These are phyloP conservation scores for Oscheius sp. DNA, from an alignment of 1,140 invertebrate genomes.

Conservation along the genomic window DNA sequence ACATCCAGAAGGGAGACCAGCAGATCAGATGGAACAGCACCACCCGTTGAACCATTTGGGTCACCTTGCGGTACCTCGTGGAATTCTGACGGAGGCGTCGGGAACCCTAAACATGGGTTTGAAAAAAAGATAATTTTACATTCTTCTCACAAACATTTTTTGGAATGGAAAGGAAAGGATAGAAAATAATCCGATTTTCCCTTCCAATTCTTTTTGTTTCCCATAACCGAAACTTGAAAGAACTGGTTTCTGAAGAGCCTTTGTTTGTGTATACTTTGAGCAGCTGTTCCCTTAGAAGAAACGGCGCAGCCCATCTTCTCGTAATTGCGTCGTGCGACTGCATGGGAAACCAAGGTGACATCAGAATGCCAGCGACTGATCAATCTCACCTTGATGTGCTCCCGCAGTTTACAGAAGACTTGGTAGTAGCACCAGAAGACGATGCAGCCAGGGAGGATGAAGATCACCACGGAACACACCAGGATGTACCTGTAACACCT, in stretches of 20 bases:
- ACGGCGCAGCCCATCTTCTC: background rate
- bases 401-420: conserved; percentile 57
- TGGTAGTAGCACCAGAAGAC: conserved; percentile 60
- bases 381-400: conserved; percentile 55
- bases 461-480: conserved; percentile 57
- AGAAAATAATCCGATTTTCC: too few relatives aligned
- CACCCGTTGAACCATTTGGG: conserved; percentile 58
- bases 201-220: too few relatives aligned
- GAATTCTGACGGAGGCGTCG: conserved; percentile 21
- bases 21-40: conserved; percentile 59
- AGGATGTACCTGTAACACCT: conserved; percentile 54
- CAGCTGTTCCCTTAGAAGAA: background rate
- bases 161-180: too few relatives aligned
- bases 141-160: too few relatives aligned
- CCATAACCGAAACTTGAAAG: too few relatives aligned
- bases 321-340: conserved; percentile 1
- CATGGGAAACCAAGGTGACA: too few relatives aligned
- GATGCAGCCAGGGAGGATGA: conserved; percentile 50
- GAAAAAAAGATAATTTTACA: background rate
- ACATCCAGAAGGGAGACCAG: conserved; percentile 60
- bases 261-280: too few relatives aligned
- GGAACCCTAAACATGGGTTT: conserved; percentile 18
- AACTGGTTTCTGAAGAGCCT: too few relatives aligned
- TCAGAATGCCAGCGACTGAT: conserved; percentile 37
- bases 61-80: conserved; percentile 57